Conservation (phyloP, 1,140 invertebrate genomes). For the Oreohelix idahoensis region DNA sequence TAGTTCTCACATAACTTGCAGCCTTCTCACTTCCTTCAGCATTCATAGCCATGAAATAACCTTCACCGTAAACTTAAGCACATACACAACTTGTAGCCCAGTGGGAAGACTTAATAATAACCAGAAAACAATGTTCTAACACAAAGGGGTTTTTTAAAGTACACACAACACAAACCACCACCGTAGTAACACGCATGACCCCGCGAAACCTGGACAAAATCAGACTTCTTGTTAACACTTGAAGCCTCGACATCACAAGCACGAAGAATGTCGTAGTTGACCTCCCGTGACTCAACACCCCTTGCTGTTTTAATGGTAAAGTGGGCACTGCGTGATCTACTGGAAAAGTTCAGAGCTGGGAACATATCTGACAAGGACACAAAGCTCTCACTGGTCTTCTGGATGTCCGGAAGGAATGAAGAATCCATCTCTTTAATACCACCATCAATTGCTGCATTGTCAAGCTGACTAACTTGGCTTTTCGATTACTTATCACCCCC, state of each 20-base stretch:
- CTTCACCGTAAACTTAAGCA: too few relatives aligned
- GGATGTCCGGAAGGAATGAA: too few relatives aligned
- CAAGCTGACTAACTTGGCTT: neutral
- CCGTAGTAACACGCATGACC: constrained; percentile 44
- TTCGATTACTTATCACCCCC: neutral
- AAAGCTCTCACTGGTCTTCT: neutral
- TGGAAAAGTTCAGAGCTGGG: neutral
- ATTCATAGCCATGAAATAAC: too few relatives aligned
- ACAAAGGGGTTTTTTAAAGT: constrained; percentile 42
- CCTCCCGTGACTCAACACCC: constrained; percentile 43
- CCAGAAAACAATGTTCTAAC: constrained; percentile 44
- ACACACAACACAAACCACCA: constrained; percentile 48
- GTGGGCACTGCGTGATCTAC: constrained; percentile 51
- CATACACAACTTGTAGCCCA: too few relatives aligned
- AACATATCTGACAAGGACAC: constrained; percentile 6
- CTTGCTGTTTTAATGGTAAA: constrained; percentile 52
- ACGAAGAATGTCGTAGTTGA: constrained; percentile 51
- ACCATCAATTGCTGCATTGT: neutral
- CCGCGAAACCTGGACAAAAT: constrained; percentile 32
- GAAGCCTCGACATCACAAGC: constrained; percentile 49
- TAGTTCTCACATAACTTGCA: too few relatives aligned
- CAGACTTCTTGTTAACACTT: neutral
- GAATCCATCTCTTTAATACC: neutral
- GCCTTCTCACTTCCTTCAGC: too few relatives aligned
- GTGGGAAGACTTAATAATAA: constrained; percentile 37